Percentiles rank a stretch among this genome's conserved stretches.
These are phyloP conservation scores for Perodicticus potto DNA, from an alignment of 2,797 vertebrate species.

Conservation along the genomic window DNA sequence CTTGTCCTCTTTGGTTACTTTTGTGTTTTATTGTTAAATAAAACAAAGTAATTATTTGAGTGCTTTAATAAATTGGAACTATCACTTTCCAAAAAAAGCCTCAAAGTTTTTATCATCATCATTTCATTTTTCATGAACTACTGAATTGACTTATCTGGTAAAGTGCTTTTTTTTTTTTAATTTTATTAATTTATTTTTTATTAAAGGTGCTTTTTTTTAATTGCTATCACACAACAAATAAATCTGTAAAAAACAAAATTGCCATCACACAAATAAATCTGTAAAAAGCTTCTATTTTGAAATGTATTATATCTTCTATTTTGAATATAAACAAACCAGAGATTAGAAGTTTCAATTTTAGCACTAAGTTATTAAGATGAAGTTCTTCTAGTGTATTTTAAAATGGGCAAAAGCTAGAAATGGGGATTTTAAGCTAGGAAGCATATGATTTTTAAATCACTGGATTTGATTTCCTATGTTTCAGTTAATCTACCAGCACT, in stretches of 20 bases:
- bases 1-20: slow-evolving; percentile 1
- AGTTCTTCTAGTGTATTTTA: background rate
- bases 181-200: too few relatives aligned
- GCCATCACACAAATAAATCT: background rate
- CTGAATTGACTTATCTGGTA: background rate
- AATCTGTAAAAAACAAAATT: slow-evolving; percentile 5
- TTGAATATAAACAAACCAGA: slow-evolving; percentile 33
- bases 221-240: background rate
- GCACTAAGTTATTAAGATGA: background rate
- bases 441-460: slow-evolving; percentile 73
- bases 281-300: background rate
- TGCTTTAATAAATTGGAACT: slow-evolving; percentile 46
- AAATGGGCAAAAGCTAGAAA: slow-evolving; percentile 44
- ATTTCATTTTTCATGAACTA: background rate
- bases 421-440: slow-evolving; percentile 31
- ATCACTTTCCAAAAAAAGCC: slow-evolving; percentile 2
- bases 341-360: background rate
- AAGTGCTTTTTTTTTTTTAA: background rate
- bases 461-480: slow-evolving; percentile 52
- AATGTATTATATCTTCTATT: background rate
- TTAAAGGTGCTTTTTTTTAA: too few relatives aligned
- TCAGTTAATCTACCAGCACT: slow-evolving; percentile 63
- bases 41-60: background rate
- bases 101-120: background rate
- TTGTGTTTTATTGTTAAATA: slow-evolving; percentile 38